These are phyloP conservation scores for Iguana delicatissima DNA, from an alignment of 2,797 vertebrate genomes.

Conservation along the genomic window DNA sequence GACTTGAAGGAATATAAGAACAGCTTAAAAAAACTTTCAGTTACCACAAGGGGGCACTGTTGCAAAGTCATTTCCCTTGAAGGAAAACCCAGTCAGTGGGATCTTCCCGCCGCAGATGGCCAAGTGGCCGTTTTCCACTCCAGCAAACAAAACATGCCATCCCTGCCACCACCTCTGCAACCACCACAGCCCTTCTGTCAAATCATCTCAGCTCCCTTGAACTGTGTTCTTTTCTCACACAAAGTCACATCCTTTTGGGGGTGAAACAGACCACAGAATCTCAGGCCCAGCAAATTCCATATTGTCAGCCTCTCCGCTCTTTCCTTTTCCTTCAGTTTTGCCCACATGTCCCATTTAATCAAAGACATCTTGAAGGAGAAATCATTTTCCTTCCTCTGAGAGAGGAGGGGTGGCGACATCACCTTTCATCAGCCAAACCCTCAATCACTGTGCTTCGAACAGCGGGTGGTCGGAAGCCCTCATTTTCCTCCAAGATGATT, in stretches of 20 bases:
- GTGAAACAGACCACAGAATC: conserved; percentile 23
- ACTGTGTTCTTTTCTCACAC: neutral
- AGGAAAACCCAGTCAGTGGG: neutral
- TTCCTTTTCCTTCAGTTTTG: conserved; percentile 9
- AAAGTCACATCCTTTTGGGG: neutral
- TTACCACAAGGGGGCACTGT: neutral
- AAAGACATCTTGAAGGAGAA: conserved; percentile 47
- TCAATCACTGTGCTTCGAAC: conserved; percentile 71
- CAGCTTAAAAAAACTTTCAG: no score
- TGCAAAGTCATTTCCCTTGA: neutral
- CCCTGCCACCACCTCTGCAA: no score
- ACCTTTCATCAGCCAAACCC: conserved; percentile 66
- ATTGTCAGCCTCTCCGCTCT: rapidly evolving
- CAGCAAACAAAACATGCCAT: neutral
- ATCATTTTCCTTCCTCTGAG: conserved; percentile 4
- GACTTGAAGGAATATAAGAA: no score
- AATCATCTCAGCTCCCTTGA: neutral
- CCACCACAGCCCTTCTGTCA: neutral
- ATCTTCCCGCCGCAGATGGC: neutral
- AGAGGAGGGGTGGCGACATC: conserved; percentile 54
- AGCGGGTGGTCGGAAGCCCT: conserved; percentile 65
- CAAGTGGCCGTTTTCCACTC: no score
- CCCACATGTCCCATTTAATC: conserved; percentile 54
- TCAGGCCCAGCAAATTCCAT: neutral
- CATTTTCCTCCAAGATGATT: conserved; percentile 46